phyloP scores from a whole-genome alignment of 1,140 invertebrate species.

The Camponotus floridanus region DNA sequence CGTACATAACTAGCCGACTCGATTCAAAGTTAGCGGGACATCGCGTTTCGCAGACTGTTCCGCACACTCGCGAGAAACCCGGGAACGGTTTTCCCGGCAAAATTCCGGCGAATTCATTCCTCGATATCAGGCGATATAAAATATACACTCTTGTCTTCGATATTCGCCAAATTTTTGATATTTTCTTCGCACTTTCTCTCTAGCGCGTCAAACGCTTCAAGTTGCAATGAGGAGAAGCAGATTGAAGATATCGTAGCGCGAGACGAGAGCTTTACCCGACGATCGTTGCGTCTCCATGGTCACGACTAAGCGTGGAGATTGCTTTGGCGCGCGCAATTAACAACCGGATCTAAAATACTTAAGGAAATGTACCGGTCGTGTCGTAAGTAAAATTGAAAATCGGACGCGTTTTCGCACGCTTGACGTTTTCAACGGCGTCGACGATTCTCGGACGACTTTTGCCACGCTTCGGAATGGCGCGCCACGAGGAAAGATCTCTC shows the following conservation, averaged over 20 bases:
- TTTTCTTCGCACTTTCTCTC: background rate
- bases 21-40: too few relatives aligned
- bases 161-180: background rate
- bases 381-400: background rate
- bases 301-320: background rate
- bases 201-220: background rate
- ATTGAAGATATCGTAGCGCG: background rate
- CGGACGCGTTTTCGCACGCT: slow-evolving; percentile 47
- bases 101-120: background rate
- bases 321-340: background rate
- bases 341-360: background rate
- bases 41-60: background rate
- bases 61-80: background rate
- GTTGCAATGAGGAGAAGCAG: background rate
- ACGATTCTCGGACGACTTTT: slow-evolving; percentile 14
- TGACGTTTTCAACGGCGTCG: background rate
- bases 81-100: background rate
- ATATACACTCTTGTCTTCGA: background rate
- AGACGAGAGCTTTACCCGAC: background rate
- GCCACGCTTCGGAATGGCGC: slow-evolving; percentile 12
- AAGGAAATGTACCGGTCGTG: background rate
- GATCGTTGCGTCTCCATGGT: slow-evolving; percentile 3
- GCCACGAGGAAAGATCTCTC: background rate
- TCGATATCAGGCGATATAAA: background rate
- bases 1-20: too few relatives aligned